Evolutionary conservation across 2,797 vertebrate species (phyloP), one percentile per base, ranked within the genome.

Genomic region (Mus minutoides): DNA sequence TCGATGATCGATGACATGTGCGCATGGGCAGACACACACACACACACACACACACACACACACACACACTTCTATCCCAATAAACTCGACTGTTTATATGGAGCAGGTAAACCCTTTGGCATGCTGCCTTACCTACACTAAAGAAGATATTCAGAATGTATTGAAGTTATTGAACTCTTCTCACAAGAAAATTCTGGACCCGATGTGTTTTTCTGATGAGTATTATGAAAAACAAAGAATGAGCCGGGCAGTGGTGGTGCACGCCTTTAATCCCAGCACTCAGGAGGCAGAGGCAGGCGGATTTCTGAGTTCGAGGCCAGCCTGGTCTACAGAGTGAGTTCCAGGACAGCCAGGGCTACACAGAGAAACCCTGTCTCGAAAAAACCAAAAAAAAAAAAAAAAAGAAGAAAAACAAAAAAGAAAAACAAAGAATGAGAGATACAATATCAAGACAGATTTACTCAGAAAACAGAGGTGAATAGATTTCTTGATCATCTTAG

Each of bases 381-480:
- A n/a, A n/a, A n/a, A n/a, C n/a, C n/a, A n/a, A n/a, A n/a, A n/a
- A n/a, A n/a, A n/a, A n/a, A n/a, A n/a, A n/a, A n/a, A n/a, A n/a
- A n/a, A n/a, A n/a, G n/a, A n/a, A n/a, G n/a, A n/a, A n/a, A n/a
- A n/a, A n/a, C n/a, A n/a, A n/a, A n/a, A n/a, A n/a, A n/a, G 46
- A 83, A 71, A 73, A 29, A 92, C 49, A 46, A 64, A 76, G 75
- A 87, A 79, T 21, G 88, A 94, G 64, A 86, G 58, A 86, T 22
- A 40, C 37, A 56, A 19, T 22, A 69, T 76, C 83, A 64, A 88
- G 12, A 91, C 29, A 86, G 82, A 91, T 22, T 79, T 22, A 31
- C 92, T 85, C n/a, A 52, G 52, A 90, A 87, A 88, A 84, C 24
- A 16, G 29, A 93, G 40, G 71, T 79, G 58, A 80, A 91, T 82